phyloP scores from a whole-genome alignment of 23 tunicate species.

The Styela clava region DNA sequence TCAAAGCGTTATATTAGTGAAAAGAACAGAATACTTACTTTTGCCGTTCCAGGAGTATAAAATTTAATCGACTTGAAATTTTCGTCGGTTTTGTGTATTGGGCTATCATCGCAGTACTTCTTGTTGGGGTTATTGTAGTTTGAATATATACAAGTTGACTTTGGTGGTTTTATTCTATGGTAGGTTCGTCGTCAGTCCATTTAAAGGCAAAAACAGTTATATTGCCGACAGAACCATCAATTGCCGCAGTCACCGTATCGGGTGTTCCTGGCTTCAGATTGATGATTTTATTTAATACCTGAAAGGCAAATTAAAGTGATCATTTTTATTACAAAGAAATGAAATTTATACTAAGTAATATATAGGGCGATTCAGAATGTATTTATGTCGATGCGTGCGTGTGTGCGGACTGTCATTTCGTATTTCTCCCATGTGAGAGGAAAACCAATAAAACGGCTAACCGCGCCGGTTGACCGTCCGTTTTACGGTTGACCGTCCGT shows the following conservation, averaged over 20 bases:
- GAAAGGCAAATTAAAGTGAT: too few relatives aligned
- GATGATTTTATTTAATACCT: neutral
- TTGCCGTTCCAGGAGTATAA: conserved; percentile 47
- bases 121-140: conserved; percentile 20
- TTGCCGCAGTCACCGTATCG: conserved; percentile 29
- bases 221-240: conserved; percentile 54
- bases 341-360: too few relatives aligned
- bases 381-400: too few relatives aligned
- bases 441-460: too few relatives aligned
- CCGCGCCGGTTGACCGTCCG: too few relatives aligned
- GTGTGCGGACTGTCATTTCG: too few relatives aligned
- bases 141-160: conserved; percentile 34
- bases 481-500: too few relatives aligned
- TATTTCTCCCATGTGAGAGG: too few relatives aligned
- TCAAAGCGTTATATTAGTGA: too few relatives aligned
- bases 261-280: neutral
- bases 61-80: conserved; percentile 30
- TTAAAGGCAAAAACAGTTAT: conserved; percentile 47
- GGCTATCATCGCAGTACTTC: conserved; percentile 20
- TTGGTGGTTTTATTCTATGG: conserved; percentile 8
- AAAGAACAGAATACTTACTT: conserved; percentile 21
- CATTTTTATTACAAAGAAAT: too few relatives aligned
- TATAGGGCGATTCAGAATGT: too few relatives aligned
- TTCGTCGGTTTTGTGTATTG: conserved; percentile 14
- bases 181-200: conserved; percentile 30